Percentiles rank a stretch among this genome's conserved stretches.
These are phyloP conservation scores for Leucophora obtusa DNA, from an alignment of 2,888 invertebrate genomes.

Conservation along the genomic window DNA sequence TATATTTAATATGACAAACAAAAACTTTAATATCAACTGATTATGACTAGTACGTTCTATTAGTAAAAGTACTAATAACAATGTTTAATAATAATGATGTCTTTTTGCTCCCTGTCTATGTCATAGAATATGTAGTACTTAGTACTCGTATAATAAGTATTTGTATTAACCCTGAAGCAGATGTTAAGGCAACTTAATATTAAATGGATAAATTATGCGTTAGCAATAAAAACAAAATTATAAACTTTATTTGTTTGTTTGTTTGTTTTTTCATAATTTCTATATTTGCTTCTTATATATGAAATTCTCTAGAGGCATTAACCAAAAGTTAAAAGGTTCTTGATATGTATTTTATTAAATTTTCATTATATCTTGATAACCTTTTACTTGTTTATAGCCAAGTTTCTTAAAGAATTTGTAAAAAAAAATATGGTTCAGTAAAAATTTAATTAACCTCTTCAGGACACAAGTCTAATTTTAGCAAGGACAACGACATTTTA, in stretches of 20 bases:
- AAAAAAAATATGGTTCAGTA: no score
- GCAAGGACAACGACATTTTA: no score
- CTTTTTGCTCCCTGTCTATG: background rate
- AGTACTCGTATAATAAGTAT: background rate
- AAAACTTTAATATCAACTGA: slow-evolving; percentile 1
- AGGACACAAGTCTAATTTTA: no score
- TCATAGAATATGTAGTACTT: background rate
- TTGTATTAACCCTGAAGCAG: slow-evolving; percentile 3
- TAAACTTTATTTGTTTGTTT: background rate
- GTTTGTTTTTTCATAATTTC: background rate
- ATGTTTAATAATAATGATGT: background rate
- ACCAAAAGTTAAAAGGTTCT: background rate
- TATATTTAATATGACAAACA: background rate
- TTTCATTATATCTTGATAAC: background rate
- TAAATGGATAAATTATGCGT: slow-evolving; percentile 30
- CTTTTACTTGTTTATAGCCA: background rate
- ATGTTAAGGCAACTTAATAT: slow-evolving; percentile 8
- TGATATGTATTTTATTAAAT: background rate
- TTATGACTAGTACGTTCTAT: background rate
- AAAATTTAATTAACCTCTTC: no score
- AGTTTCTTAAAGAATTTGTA: no score
- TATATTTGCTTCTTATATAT: background rate
- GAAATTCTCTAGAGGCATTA: background rate
- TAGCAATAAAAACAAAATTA: slow-evolving; percentile 3
- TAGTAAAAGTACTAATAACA: background rate